phyloP scores from a whole-genome alignment of 1,140 invertebrate species.

The Stegodyphus dumicola region DNA sequence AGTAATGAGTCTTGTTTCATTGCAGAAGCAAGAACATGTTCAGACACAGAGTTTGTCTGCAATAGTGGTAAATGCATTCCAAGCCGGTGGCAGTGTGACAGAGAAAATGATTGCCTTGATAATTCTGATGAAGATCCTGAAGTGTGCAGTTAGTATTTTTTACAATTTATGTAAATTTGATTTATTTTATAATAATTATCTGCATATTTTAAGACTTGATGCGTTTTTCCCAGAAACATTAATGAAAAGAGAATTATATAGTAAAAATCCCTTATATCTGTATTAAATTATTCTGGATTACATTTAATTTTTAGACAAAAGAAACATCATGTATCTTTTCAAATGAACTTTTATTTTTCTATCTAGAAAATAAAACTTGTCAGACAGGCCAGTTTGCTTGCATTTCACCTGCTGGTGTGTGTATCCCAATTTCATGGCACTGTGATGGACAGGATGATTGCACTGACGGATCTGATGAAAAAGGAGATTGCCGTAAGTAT shows the following conservation, averaged over 20 bases:
- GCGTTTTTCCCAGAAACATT: neutral
- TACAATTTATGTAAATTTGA: slow-evolving; percentile 72
- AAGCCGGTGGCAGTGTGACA: slow-evolving; percentile 87
- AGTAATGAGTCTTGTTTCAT: neutral
- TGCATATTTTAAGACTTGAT: neutral
- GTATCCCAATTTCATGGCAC: slow-evolving; percentile 71
- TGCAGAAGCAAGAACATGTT: slow-evolving; percentile 73
- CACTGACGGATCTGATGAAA: slow-evolving; percentile 63
- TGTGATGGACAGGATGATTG: slow-evolving; percentile 64
- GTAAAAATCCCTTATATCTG: neutral
- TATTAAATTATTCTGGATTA: neutral
- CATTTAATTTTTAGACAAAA: neutral
- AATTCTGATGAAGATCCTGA: slow-evolving; percentile 87
- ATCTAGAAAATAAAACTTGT: slow-evolving; percentile 72
- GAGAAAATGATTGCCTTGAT: slow-evolving; percentile 93
- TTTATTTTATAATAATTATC: slow-evolving; percentile 67
- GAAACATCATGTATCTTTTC: neutral
- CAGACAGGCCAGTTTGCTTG: slow-evolving; percentile 90
- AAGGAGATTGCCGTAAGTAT: slow-evolving; percentile 38
- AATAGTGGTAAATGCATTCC: slow-evolving; percentile 92
- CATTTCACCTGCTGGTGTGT: slow-evolving; percentile 73
- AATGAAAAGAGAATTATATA: neutral
- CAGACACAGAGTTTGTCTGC: slow-evolving; percentile 91
- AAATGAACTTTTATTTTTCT: neutral
- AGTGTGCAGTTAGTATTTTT: slow-evolving; percentile 90